Evolutionary conservation across 2,888 invertebrate species (phyloP).

Genomic region (Ectemnius cavifrons): DNA sequence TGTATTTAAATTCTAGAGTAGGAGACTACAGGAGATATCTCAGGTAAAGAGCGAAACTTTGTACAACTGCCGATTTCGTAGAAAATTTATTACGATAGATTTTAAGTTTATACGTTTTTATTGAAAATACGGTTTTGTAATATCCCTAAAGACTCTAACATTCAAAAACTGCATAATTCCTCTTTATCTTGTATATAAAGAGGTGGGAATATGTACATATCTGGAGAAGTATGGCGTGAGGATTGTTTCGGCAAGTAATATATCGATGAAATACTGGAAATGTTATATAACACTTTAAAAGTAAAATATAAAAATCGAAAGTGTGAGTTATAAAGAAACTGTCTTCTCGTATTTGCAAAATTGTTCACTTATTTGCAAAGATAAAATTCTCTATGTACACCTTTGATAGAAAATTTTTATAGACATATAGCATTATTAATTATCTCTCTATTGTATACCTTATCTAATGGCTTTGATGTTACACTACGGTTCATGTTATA

Average conservation of each 20-base stretch:
- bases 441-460: conserved; percentile 13
- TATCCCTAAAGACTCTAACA: conserved; percentile 25
- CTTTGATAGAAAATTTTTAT: conserved; percentile 28
- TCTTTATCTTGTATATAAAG: conserved; percentile 3
- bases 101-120: conserved; percentile 28
- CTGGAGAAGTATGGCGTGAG: neutral
- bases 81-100: conserved; percentile 5
- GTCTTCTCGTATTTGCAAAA: conserved; percentile 10
- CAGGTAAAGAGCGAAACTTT: conserved; percentile 12
- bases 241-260: neutral
- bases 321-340: conserved; percentile 14
- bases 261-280: neutral
- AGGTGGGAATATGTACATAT: conserved; percentile 27
- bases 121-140: conserved; percentile 32
- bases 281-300: neutral
- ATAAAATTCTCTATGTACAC: conserved; percentile 40
- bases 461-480: conserved; percentile 14
- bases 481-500: too few species aligned
- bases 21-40: neutral
- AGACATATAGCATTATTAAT: conserved; percentile 26
- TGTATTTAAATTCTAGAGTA: conserved; percentile 22
- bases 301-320: conserved; percentile 17
- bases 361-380: conserved; percentile 20
- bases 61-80: conserved; percentile 2
- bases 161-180: conserved; percentile 25